Evolutionary conservation across 2,888 invertebrate species (phyloP).

Genomic region (Mythimna albipuncta): DNA sequence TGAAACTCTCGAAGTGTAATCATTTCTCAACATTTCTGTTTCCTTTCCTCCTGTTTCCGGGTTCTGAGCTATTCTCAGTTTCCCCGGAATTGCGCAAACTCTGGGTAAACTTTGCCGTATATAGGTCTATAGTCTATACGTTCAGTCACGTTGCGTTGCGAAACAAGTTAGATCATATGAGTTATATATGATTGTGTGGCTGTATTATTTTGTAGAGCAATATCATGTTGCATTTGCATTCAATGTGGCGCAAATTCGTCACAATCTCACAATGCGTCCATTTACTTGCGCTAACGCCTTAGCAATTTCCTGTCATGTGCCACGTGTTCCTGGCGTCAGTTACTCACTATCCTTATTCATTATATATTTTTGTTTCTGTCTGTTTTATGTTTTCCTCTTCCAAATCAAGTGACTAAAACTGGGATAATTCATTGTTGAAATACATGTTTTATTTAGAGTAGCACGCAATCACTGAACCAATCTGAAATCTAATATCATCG

Average conservation of each 20-base stretch:
- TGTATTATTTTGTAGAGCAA: conserved; percentile 35
- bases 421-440: conserved; percentile 25
- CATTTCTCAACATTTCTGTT: conserved; percentile 38
- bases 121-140: conserved; percentile 32
- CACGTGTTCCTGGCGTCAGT: conserved; percentile 68
- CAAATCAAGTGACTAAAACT: conserved; percentile 33
- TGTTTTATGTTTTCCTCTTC: conserved; percentile 35
- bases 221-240: conserved; percentile 62
- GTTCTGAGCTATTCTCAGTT: conserved; percentile 54
- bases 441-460: conserved; percentile 12
- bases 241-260: conserved; percentile 61
- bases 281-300: conserved; percentile 68
- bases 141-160: conserved; percentile 37
- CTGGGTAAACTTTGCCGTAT: conserved; percentile 34
- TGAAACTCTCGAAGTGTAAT: conserved; percentile 34
- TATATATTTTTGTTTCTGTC: conserved; percentile 61
- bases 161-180: conserved; percentile 45
- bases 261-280: conserved; percentile 61
- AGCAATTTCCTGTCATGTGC: conserved; percentile 79
- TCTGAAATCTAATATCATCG: conserved; percentile 33
- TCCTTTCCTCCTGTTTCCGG: conserved; percentile 46
- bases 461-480: conserved; percentile 10
- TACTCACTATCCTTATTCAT: conserved; percentile 74
- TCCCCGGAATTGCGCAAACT: conserved; percentile 53
- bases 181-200: conserved; percentile 26